Base-by-base conservation (phyloP, 2,113 vertebrate genomes). In the Neoarius graeffei region DNA sequence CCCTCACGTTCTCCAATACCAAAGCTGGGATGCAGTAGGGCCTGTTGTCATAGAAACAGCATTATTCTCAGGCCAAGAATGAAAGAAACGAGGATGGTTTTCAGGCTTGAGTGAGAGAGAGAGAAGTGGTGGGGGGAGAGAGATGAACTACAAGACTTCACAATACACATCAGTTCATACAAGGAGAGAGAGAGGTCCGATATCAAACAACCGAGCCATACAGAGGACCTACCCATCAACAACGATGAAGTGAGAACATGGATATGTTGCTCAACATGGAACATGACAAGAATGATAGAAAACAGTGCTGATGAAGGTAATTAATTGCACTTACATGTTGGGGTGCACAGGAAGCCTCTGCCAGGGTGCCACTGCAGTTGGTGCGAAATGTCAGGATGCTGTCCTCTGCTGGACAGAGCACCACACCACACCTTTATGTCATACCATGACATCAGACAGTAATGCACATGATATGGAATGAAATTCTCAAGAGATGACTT, bases 1-100 rank as follows among this genome's bases (percentile, higher is more conserved):
- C 73, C 83, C 64, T 27, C 54, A n/a, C 59, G 71, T 88, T 77
- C 77, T 84, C 62, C 84, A 88, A 91, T 85, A 83, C 86, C 83
- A 89, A 88, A 89, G 62, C 87, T 87, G 89, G 89, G 83, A 89
- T 91, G 85, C 86, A 83, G 86, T 87, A 87, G 84, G 87, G 80
- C 69, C 57, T 84, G 91, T 92, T 89, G 90, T 85, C 89, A 91
- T 91, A 85, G 92, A 85, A 92, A 92, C 92, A 90, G 64, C 88
- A 88, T 85, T 84, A 56, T 85, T 86, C 87, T 73, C 79, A 89
- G 67, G 74, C 84, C 76, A 77, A 86, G 86, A 81, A 69, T 67
- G 69, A 79, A 81, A 85, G 85, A 91, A 88, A 83, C 84, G 67
- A 85, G 73, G 84, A 85, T 91, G 86, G 83, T 86, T 74, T 88